Evolutionary conservation across 2,113 vertebrate species (phyloP).

Genomic region (Anser brachyrhynchus): DNA sequence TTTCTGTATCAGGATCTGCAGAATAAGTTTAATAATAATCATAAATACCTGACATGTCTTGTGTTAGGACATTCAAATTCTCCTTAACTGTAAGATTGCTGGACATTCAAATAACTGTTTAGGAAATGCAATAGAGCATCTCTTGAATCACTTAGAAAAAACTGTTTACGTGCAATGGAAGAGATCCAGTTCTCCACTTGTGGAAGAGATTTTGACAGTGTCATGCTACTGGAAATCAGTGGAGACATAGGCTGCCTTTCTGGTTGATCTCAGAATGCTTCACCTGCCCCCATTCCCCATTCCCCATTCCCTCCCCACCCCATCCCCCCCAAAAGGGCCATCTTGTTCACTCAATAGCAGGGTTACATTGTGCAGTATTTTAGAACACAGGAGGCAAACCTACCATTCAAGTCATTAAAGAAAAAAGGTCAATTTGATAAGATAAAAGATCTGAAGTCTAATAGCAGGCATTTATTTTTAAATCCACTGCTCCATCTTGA

Average conservation of each 20-base stretch:
- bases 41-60: neutral
- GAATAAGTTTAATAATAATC: neutral
- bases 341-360: neutral
- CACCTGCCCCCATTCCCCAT: too few species aligned
- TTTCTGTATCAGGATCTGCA: neutral
- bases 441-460: neutral
- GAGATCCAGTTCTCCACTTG: neutral
- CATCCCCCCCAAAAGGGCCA: too few species aligned
- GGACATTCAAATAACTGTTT: too few species aligned
- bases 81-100: neutral
- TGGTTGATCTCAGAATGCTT: neutral
- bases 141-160: neutral
- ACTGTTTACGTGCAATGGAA: neutral
- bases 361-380: accelerated
- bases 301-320: too few species aligned
- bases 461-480: neutral
- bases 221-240: neutral
- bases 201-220: neutral
- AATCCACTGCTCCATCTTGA: neutral
- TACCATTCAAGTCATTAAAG: neutral
- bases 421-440: neutral
- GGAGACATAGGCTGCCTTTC: neutral
- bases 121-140: neutral
- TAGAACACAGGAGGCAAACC: neutral
- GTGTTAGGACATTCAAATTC: neutral